Evolutionary conservation across 2,797 vertebrate species (phyloP).

Genomic region (Cercopithecus petaurista): DNA sequence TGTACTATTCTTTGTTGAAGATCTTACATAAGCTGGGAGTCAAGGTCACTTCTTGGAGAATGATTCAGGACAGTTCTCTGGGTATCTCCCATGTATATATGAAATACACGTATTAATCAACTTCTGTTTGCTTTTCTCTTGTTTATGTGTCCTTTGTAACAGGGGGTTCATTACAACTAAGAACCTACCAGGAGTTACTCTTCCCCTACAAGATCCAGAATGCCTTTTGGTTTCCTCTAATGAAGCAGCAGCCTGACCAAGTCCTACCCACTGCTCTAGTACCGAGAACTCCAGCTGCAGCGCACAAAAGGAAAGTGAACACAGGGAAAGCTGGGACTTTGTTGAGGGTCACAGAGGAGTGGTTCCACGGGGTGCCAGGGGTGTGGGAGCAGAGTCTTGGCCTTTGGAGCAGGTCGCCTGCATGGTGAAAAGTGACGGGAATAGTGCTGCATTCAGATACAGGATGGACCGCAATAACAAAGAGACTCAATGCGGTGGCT

Average conservation of each 20-base stretch:
- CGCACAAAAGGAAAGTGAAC: neutral
- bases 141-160: neutral
- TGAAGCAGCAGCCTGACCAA: neutral
- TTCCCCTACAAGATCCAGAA: neutral
- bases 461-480: neutral
- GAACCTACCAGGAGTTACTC: neutral
- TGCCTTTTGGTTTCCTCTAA: neutral
- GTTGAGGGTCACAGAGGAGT: neutral
- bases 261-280: no score
- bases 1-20: neutral
- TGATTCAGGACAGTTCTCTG: neutral
- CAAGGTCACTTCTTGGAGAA: neutral
- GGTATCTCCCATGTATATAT: neutral
- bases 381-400: neutral
- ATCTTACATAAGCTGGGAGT: neutral
- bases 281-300: neutral
- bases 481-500: neutral
- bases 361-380: rapidly evolving
- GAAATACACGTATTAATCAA: neutral
- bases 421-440: neutral
- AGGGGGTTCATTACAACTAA: neutral
- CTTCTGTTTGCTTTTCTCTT: neutral
- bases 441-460: neutral
- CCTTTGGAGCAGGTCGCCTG: neutral
- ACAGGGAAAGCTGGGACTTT: neutral